Evolutionary conservation across 2,797 vertebrate species (phyloP).

Genomic region (Serranus cabrilla): DNA sequence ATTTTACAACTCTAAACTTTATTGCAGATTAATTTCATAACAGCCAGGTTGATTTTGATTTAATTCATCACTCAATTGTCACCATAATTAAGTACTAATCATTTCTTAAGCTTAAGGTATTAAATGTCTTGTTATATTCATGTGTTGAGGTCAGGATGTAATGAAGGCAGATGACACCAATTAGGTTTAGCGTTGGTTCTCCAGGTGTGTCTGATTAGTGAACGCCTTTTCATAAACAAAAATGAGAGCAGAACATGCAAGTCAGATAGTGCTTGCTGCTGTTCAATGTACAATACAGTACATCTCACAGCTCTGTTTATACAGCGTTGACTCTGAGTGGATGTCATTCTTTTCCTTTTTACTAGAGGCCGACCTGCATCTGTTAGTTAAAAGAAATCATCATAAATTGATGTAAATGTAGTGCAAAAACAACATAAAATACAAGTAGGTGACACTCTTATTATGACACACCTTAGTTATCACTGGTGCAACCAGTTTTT

Average conservation of each 20-base stretch:
- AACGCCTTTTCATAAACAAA: neutral
- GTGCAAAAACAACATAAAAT: neutral
- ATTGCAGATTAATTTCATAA: conserved; percentile 55
- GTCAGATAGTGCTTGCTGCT: neutral
- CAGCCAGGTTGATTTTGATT: conserved; percentile 52
- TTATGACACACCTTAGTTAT: neutral
- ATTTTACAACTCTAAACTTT: conserved; percentile 49
- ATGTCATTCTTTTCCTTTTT: neutral
- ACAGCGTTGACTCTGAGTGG: neutral
- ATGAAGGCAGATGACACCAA: conserved; percentile 46
- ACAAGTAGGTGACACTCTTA: neutral
- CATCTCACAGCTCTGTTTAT: neutral
- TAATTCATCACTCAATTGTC: conserved; percentile 60
- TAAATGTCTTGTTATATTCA: conserved; percentile 32
- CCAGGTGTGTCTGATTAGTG: conserved; percentile 28
- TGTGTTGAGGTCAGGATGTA: conserved; percentile 31
- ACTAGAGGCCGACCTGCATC: neutral
- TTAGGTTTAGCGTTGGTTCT: conserved; percentile 23
- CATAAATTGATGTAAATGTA: neutral
- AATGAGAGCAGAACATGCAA: neutral
- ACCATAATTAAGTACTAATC: conserved; percentile 52
- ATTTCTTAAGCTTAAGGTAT: conserved; percentile 30
- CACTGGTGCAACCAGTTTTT: conserved; percentile 6
- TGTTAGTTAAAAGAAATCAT: neutral
- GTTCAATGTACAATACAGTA: too few relatives aligned